phyloP scores from a whole-genome alignment of 64 coral and sea anemone species.

The Montipora efflorescens region DNA sequence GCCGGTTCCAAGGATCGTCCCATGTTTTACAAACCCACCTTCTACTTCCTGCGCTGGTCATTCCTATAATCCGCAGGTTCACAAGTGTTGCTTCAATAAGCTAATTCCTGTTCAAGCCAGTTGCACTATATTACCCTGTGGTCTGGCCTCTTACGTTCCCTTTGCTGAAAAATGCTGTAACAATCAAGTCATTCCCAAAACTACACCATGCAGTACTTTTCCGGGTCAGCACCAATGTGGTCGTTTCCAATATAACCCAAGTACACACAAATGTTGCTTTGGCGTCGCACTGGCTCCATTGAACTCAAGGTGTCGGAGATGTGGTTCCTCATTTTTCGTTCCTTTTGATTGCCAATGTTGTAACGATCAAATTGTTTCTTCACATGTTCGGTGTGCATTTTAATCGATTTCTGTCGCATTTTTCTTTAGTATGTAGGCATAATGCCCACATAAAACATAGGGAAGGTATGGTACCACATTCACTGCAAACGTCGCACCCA shows the following conservation, averaged over 20 bases:
- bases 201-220: neutral
- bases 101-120: neutral
- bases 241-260: neutral
- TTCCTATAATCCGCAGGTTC: neutral
- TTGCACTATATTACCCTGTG: neutral
- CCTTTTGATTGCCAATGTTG: neutral
- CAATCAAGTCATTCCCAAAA: neutral
- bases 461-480: neutral
- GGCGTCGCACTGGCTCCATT: neutral
- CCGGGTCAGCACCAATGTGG: neutral
- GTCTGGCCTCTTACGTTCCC: neutral
- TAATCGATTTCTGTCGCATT: neutral
- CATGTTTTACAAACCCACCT: neutral
- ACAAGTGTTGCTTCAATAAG: conserved; percentile 13
- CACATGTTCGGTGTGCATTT: neutral
- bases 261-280: conserved; percentile 35
- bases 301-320: neutral
- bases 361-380: neutral
- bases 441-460: neutral
- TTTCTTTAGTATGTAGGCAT: neutral
- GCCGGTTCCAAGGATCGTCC: neutral
- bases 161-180: neutral
- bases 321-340: conserved; percentile 2
- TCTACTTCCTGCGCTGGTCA: neutral
- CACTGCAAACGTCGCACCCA: no score